phyloP scores from a whole-genome alignment of 2,113 vertebrate species.

The Engystomops pustulosus region DNA sequence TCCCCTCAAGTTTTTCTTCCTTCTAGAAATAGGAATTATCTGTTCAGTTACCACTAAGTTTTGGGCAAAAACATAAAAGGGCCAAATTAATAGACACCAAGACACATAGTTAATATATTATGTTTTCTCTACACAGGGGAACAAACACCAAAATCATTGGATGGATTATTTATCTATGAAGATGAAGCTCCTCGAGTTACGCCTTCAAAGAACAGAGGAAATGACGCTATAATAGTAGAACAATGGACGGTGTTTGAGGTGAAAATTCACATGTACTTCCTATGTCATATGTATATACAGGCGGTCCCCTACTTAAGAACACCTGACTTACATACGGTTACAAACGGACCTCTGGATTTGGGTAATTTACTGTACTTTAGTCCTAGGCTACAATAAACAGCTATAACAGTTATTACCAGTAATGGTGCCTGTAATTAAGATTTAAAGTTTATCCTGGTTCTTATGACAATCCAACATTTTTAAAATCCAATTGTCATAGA shows the following conservation, averaged over 20 bases:
- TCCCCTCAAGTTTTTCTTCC: constrained; percentile 67
- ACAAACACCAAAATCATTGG: constrained; percentile 85
- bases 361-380: too few species aligned
- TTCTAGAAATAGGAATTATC: neutral
- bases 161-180: constrained; percentile 95
- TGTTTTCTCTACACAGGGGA: constrained; percentile 77
- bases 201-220: constrained; percentile 76
- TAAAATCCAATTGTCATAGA: too few species aligned
- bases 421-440: too few species aligned
- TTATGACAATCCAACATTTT: too few species aligned
- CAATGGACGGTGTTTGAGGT: constrained; percentile 98
- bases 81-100: neutral
- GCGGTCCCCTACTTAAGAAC: too few species aligned
- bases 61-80: neutral
- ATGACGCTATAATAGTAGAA: constrained; percentile 96
- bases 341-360: too few species aligned
- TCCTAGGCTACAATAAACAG: too few species aligned
- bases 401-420: too few species aligned
- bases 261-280: constrained; percentile 40
- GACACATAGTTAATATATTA: neutral
- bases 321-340: too few species aligned
- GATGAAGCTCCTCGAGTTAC: constrained; percentile 77
- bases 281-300: neutral
- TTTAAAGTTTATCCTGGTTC: too few species aligned
- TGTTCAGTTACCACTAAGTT: neutral